Percentiles rank a stretch among this genome's conserved stretches.
These are phyloP conservation scores for Hanleya hanleyi DNA, from an alignment of 2,888 invertebrate genomes.

Conservation along the genomic window DNA sequence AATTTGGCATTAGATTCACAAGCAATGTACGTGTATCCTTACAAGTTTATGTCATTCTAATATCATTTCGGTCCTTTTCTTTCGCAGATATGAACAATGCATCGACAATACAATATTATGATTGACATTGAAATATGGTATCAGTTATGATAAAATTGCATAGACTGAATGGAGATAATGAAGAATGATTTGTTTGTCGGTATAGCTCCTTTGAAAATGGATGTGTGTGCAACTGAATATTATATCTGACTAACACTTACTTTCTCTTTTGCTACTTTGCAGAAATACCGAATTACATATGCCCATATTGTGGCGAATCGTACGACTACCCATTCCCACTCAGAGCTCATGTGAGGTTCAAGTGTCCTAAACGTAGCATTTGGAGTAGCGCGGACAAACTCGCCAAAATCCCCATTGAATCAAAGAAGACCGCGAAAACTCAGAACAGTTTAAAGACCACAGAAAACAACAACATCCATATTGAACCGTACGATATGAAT, in stretches of 20 bases:
- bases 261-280: no score
- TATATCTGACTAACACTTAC: no score
- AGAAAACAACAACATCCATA: background rate
- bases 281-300: constrained; percentile 51
- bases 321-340: constrained; percentile 65
- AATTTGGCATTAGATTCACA: no score
- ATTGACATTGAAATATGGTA: no score
- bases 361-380: constrained; percentile 41
- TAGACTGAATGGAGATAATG: no score
- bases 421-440: background rate
- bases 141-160: no score
- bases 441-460: background rate
- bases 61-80: no score
- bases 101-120: no score
- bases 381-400: background rate
- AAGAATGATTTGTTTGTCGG: background rate
- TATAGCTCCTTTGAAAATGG: background rate
- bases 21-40: no score
- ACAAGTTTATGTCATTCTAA: no score
- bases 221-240: background rate
- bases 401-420: background rate
- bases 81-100: no score
- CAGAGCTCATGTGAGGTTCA: constrained; percentile 67
- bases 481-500: background rate
- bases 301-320: constrained; percentile 60